Conservation (phyloP, 2,113 vertebrate species). For the Chloropsis cyanopogon region DNA sequence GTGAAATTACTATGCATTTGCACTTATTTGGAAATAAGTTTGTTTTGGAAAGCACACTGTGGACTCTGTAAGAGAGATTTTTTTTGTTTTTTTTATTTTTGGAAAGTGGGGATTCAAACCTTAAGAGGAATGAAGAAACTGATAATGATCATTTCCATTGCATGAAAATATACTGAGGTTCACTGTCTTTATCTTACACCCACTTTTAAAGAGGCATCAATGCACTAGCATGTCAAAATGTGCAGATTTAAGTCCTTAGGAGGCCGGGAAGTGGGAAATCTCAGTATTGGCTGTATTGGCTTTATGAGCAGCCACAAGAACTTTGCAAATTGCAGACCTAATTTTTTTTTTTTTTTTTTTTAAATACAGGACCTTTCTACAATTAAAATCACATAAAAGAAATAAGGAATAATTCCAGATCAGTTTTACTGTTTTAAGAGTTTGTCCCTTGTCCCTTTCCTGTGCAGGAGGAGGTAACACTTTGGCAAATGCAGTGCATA, state of each 20-base stretch:
- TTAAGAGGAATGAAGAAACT: neutral
- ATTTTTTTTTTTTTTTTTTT: neutral
- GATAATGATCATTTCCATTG: neutral
- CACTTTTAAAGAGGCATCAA: neutral
- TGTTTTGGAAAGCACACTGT: neutral
- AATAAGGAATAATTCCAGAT: neutral
- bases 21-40: neutral
- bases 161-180: neutral
- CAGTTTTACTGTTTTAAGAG: neutral
- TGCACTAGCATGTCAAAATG: neutral
- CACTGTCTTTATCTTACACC: neutral
- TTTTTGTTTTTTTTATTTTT: neutral
- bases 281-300: neutral
- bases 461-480: neutral
- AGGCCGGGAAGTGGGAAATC: neutral
- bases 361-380: neutral
- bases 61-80: neutral
- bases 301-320: neutral
- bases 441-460: neutral
- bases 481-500: neutral
- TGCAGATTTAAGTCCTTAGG: fast-evolving
- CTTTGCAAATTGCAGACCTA: neutral
- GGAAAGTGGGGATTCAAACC: neutral
- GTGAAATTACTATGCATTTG: neutral
- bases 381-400: neutral